Base-by-base conservation (phyloP, 2,888 invertebrate species). In the Philereme transversata region DNA sequence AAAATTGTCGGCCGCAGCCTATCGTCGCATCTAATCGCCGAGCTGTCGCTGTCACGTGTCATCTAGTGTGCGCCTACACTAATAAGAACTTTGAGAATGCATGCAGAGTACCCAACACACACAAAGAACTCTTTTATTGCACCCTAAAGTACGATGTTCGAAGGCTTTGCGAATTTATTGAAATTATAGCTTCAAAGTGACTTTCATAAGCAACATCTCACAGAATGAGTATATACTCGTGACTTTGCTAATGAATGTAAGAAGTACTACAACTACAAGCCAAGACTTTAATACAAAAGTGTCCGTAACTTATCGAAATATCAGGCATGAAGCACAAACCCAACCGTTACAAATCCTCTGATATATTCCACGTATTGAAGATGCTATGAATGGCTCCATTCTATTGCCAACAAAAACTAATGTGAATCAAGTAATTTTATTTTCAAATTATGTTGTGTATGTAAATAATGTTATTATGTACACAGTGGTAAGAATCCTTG, bases 281-380 rank as follows among this genome's bases (percentile, higher is more conserved):
- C 34, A 50, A 54, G 34, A 51, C 44, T 44, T 33, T 8, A 43
- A 8, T 6, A 45, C 49, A 50, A 57, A 56, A 44, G 22, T 43
- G 34, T 38, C 56, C 57, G 46, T 57, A 58, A 43, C 36, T n/a
- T 47, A 58, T 57, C 9, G 48, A 34, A 51, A 51, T 55, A 57
- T 55, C 47, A 38, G 43, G 54, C 47, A 54, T 58, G 57, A 62
- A 51, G 45, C 38, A 43, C 48, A 60, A 44, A 38, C 56, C 38
- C n/a, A 6, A 35, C 34, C 47, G 33, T 47, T 10, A 35, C 58
- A 4, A 55, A 55, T 57, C 38, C 33, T 41, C 38, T 44, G 10
- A 55, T 51, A 55, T 41, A 43, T 41, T 41, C 35, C 41, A 34
- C 34, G 22, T 45, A 61, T 45, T 40, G 38, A 51, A 55, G 43